Conservation (phyloP, 2,797 vertebrate genomes). For the Phalanger gymnotis region DNA sequence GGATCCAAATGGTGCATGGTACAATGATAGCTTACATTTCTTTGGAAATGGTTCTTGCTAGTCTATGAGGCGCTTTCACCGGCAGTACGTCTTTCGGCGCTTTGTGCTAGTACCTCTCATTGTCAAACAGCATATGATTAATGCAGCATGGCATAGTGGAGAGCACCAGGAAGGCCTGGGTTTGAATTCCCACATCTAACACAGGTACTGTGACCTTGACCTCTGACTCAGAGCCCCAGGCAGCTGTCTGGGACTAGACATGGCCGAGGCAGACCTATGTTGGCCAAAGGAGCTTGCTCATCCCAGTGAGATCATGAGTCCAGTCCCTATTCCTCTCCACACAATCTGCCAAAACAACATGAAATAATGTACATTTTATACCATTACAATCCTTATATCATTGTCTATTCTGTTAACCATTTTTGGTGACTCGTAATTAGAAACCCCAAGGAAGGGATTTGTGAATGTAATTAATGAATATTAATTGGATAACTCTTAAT, state of each 20-base stretch:
- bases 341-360: neutral
- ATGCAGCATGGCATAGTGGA: too few species aligned
- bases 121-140: neutral
- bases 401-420: neutral
- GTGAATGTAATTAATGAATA: neutral
- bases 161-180: neutral
- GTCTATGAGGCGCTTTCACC: neutral
- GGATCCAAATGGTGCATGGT: neutral
- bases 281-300: neutral
- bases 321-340: neutral
- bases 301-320: neutral
- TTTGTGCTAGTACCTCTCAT: neutral
- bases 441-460: neutral
- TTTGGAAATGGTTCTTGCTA: neutral
- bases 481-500: neutral
- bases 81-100: too few species aligned
- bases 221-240: neutral
- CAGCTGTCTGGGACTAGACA: neutral
- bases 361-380: neutral
- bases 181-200: neutral
- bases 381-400: neutral
- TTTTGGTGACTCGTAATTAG: neutral
- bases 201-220: neutral
- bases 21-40: neutral
- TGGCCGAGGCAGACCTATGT: neutral